Base-by-base conservation (phyloP, 2,113 vertebrate genomes). In the Thalassarche chlororhynchos region DNA sequence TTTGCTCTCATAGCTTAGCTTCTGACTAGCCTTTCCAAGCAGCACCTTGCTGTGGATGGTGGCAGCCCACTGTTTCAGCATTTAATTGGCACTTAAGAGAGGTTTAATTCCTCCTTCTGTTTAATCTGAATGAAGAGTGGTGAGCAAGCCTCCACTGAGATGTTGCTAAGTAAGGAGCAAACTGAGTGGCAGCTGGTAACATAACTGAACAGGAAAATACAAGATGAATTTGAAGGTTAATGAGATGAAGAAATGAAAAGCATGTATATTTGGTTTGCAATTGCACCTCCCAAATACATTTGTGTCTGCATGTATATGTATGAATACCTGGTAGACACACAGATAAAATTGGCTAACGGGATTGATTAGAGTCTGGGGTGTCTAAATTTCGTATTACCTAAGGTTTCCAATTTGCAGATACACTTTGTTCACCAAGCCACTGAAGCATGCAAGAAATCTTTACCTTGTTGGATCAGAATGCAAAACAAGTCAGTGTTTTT, bases 11-110 rank as follows among this genome's bases (percentile, higher is more conserved):
- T 1, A 2, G 12, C 38, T 94, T 68, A 78, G 42, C n/a, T 89
- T 76, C 55, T 68, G 68, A 58, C 46, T 81, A 64, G 38, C 42
- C 44, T 89, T 94, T 86, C 60, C 69, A 84, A 90, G 72, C 5
- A 86, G 47, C n/a, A 69, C 25, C 72, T 93, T 93, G 38, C 76
- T 89, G 64, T 44, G 51, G 29, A 32, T 58, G 32, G 19, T 77
- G 69, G 31, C 47, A 92, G 17, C 72, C 32, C n/a, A 71, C 40
- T 68, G 64, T 80, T 90, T 68, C 60, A 90, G 31, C 60, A 71
- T 87, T 95, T 90, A 95, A 92, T 89, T 93, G 74, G 38, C 34
- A 89, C 31, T 96, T 89, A 66, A 70, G 34, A 86, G 51, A 74
- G 29, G 86, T 95, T 93, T 92, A 90, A 52, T 84, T 92, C 49